These are phyloP conservation scores for Struthidea cinerea DNA, from an alignment of 2,113 vertebrate species.

Conservation along the genomic window DNA sequence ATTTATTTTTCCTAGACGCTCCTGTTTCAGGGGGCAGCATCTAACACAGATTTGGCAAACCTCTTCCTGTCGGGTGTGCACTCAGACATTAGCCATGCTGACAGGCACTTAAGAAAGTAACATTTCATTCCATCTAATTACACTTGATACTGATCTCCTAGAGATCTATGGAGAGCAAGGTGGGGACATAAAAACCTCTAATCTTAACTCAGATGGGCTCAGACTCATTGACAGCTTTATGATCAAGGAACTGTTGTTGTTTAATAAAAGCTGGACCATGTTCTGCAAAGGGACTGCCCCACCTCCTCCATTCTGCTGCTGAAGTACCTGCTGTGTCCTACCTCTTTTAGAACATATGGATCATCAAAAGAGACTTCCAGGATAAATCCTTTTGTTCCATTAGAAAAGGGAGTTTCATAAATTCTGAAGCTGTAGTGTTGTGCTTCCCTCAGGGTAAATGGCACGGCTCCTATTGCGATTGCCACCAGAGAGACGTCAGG, in stretches of 20 bases:
- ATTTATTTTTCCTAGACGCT: background rate
- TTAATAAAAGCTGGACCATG: background rate
- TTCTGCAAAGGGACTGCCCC: background rate
- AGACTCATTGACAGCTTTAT: background rate
- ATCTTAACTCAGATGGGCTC: background rate
- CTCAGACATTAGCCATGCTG: background rate
- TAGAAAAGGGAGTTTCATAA: conserved; percentile 62
- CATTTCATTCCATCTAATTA: background rate
- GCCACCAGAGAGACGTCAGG: conserved; percentile 73
- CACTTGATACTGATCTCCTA: background rate
- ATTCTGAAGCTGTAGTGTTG: conserved; percentile 61
- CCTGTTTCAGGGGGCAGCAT: background rate
- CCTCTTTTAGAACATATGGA: conserved; percentile 57
- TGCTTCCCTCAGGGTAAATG: conserved; percentile 63
- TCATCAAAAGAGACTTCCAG: conserved; percentile 78
- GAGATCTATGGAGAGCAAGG: background rate
- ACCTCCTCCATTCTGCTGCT: background rate
- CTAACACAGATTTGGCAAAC: background rate
- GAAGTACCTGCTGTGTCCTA: conserved; percentile 5
- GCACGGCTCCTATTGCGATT: conserved; percentile 61
- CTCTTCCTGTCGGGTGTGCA: background rate
- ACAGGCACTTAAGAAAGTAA: background rate
- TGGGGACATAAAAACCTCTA: background rate
- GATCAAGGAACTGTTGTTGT: background rate
- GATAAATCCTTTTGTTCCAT: conserved; percentile 67